Evolutionary conservation across 2,113 vertebrate species (phyloP).

Genomic region (Piliocolobus tephrosceles): DNA sequence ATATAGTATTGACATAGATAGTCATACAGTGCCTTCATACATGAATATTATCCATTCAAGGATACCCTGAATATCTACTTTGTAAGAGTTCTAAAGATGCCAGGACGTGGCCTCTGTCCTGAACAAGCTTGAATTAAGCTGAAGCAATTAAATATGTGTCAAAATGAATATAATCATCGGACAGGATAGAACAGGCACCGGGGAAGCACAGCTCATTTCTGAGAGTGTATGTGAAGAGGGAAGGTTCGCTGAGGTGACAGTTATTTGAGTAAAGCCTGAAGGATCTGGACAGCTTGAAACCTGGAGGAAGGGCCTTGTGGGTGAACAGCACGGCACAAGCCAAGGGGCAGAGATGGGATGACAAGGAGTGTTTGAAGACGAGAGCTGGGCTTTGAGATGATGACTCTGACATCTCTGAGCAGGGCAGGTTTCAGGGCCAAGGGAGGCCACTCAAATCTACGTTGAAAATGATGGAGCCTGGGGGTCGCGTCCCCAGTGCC

Average conservation of each 20-base stretch:
- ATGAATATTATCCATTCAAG: background rate
- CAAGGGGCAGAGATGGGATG: background rate
- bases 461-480: background rate
- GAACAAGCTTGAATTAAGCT: background rate
- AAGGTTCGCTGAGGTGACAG: background rate
- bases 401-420: background rate
- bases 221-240: background rate
- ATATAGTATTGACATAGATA: background rate
- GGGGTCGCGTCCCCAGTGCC: background rate
- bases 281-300: background rate
- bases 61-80: background rate
- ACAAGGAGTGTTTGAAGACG: background rate
- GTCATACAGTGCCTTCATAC: rapidly evolving
- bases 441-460: background rate
- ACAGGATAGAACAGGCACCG: background rate
- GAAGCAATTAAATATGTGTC: background rate
- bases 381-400: background rate
- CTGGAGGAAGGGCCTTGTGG: background rate
- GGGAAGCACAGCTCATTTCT: background rate
- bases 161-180: background rate
- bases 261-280: background rate
- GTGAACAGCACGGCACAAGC: background rate
- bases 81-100: background rate
- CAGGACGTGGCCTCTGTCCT: background rate
- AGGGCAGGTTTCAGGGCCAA: background rate